Percentiles rank a stretch among this genome's conserved stretches.
These are phyloP conservation scores for Pterocles orientalis DNA, from an alignment of 2,113 vertebrate genomes.

Conservation along the genomic window DNA sequence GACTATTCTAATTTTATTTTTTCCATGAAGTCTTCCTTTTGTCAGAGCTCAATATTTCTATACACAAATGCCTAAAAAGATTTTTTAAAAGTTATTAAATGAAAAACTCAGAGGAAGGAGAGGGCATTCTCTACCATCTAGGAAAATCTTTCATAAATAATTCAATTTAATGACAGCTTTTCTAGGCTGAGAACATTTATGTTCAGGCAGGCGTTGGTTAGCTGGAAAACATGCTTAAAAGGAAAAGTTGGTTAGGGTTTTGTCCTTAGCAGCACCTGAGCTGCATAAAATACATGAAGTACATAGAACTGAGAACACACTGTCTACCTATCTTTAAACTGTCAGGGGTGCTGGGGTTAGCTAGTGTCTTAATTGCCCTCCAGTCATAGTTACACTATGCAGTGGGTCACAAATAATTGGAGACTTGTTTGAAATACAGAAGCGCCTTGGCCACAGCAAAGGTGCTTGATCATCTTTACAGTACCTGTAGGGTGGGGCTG, in stretches of 20 bases:
- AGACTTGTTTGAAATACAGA: neutral
- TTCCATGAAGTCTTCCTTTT: neutral
- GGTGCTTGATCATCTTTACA: neutral
- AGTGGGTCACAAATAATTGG: neutral
- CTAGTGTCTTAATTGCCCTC: neutral
- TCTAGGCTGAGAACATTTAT: neutral
- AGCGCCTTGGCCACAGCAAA: neutral
- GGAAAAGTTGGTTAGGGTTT: neutral
- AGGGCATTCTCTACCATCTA: neutral
- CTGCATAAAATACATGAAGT: neutral
- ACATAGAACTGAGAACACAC: neutral
- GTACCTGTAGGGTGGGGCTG: neutral
- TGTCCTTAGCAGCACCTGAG: neutral
- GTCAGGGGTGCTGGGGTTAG: neutral
- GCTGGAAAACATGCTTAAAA: neutral
- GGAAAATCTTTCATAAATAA: neutral
- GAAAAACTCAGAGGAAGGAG: neutral
- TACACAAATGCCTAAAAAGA: neutral
- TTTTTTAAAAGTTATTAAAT: neutral
- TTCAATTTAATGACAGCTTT: neutral
- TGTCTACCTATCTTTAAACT: neutral
- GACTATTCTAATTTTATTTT: neutral
- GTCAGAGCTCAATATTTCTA: neutral
- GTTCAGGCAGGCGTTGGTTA: neutral
- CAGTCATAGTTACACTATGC: neutral